Evolutionary conservation across 2,888 invertebrate species (phyloP), one percentile per base, ranked within the genome.

Genomic region (Beris chalybata): DNA sequence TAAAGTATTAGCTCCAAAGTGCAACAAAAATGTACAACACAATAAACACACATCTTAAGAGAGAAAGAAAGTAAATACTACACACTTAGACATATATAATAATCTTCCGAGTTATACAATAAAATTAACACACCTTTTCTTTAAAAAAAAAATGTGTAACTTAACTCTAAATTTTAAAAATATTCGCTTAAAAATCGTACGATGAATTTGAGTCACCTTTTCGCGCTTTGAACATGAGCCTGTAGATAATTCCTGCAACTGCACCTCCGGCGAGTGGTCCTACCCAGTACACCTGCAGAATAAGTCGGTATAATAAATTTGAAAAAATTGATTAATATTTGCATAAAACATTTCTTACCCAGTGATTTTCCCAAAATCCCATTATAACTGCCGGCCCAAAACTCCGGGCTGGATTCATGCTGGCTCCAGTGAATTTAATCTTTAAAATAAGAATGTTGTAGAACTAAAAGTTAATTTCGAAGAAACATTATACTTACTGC

Each of bases 371-470:
- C 89, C 92, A 95, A 65, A 82, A 75, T 58, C 87, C 87, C 81
- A 88, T 86, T 48, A 95, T 87, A 9, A 93, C 87, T 22, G 95
- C 92, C 0, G 93, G 92, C 29, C 95, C 95, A 76, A 95, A 89
- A 59, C 91, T 90, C 71, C 95, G 86, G 0, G 95, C 95, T 0
- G 95, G 94, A 82, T 95, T 95, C 95, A 95, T 94, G 79, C 94
- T 93, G 68, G 93, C 87, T 15, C 95, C 93, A 15, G 93, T 91
- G 74, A 85, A 85, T 73, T 91, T 89, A 75, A 95, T 89, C 89
- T 89, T 22, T 12, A 30, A 43, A 53, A 4, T 6, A 30, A 43
- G 12, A 15, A 45, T 38, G 30, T 63, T 13, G 11, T 31, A 12
- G 50, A 45, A 22, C 53, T 7, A 32, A 44, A 22, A 22, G 22